phyloP scores from a whole-genome alignment of 2,888 invertebrate genomes.

The Clepsis dumicolana region DNA sequence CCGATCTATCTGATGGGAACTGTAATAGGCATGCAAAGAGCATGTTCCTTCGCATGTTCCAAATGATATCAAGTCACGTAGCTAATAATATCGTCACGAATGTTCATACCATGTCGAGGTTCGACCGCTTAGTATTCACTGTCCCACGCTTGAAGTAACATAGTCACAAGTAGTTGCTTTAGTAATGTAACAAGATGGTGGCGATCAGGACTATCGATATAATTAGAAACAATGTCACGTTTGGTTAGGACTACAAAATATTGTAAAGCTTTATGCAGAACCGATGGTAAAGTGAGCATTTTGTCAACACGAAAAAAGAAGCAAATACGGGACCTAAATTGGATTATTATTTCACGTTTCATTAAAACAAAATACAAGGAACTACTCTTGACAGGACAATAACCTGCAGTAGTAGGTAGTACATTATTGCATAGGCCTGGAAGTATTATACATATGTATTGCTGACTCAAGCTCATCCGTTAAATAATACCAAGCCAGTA shows the following conservation, averaged over 20 bases:
- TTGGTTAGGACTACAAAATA: background rate
- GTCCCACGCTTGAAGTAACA: slow-evolving; percentile 6
- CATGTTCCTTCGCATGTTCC: background rate
- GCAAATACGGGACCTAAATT: background rate
- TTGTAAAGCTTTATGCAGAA: background rate
- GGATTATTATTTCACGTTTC: no score
- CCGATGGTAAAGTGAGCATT: background rate
- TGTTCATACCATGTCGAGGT: slow-evolving; percentile 26
- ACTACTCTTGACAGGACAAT: no score
- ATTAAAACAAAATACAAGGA: no score
- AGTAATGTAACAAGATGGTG: background rate
- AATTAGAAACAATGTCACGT: slow-evolving; percentile 5
- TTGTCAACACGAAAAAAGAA: background rate
- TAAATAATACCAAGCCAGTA: no score
- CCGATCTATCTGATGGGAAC: background rate
- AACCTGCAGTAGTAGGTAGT: no score
- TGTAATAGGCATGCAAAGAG: background rate
- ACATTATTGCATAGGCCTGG: no score
- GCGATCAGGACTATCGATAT: background rate
- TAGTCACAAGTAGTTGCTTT: slow-evolving; percentile 6
- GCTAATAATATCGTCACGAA: slow-evolving; percentile 17
- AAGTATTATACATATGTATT: no score
- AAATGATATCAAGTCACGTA: slow-evolving; percentile 15
- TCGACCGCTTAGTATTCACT: slow-evolving; percentile 27
- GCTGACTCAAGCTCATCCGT: no score